These are phyloP conservation scores for Archaeoteleia sp. DNA, from an alignment of 2,888 invertebrate species.

Conservation along the genomic window DNA sequence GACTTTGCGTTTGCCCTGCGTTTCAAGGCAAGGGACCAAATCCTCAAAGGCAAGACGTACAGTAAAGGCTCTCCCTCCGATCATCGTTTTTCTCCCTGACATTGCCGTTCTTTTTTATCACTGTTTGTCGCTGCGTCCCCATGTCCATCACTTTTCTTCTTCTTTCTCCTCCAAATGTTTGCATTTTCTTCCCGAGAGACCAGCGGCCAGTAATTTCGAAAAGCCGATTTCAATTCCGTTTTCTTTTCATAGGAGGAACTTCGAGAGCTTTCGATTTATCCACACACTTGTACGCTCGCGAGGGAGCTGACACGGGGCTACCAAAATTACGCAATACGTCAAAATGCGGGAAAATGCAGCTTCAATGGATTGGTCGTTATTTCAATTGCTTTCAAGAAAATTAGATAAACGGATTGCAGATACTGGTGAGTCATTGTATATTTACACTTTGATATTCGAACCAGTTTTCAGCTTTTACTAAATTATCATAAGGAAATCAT, in stretches of 20 bases:
- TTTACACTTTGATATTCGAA: too few species aligned
- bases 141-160: conserved; percentile 27
- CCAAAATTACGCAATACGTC: conserved; percentile 50
- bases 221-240: conserved; percentile 73
- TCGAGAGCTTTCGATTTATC: conserved; percentile 59
- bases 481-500: too few species aligned
- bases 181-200: conserved; percentile 68
- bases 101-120: conserved; percentile 42
- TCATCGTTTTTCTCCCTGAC: conserved; percentile 35
- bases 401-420: too few species aligned
- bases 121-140: conserved; percentile 45
- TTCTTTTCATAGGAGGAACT: conserved; percentile 67
- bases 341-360: conserved; percentile 33
- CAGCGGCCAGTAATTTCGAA: conserved; percentile 69
- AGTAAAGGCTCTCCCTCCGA: conserved; percentile 42
- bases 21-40: conserved; percentile 59
- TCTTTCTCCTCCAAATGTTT: conserved; percentile 62
- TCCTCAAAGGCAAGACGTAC: conserved; percentile 65
- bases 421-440: too few species aligned
- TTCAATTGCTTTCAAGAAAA: conserved; percentile 1
- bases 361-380: conserved; percentile 13
- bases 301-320: conserved; percentile 45
- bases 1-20: conserved; percentile 59
- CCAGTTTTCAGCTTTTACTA: too few species aligned
- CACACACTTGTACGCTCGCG: conserved; percentile 46